These are phyloP conservation scores for Maccullochella peelii DNA, from an alignment of 2,113 vertebrate genomes.

Conservation along the genomic window DNA sequence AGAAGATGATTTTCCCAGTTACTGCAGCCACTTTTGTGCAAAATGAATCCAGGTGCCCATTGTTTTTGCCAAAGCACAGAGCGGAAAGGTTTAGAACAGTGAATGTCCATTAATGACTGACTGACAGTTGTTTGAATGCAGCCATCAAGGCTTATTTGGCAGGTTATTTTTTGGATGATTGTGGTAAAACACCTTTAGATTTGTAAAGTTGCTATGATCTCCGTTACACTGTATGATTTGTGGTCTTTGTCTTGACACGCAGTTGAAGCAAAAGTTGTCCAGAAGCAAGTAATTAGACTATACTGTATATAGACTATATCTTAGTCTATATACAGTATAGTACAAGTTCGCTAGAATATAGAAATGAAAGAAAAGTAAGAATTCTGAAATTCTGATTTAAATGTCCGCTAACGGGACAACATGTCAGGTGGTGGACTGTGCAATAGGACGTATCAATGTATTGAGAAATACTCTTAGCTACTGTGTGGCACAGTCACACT, in stretches of 20 bases:
- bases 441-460: not conserved
- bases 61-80: constrained; percentile 75
- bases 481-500: not conserved
- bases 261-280: not conserved
- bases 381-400: not conserved
- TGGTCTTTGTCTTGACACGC: not conserved
- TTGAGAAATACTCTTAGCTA: not conserved
- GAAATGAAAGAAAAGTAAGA: not conserved
- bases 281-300: not conserved
- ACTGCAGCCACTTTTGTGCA: constrained; percentile 59
- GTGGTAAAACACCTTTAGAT: constrained; percentile 40
- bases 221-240: constrained; percentile 10
- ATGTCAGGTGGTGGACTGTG: not conserved
- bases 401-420: not conserved
- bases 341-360: constrained; percentile 1
- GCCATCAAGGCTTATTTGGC: constrained; percentile 55
- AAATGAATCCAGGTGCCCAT: constrained; percentile 73
- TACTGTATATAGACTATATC: too few species aligned
- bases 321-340: too few species aligned
- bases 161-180: constrained; percentile 44
- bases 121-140: constrained; percentile 62
- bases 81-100: constrained; percentile 49
- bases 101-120: constrained; percentile 55
- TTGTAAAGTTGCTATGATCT: constrained; percentile 37
- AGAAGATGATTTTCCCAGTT: constrained; percentile 55